A percentile compares a stretch with the other conserved stretches of the same genome.
Conservation (phyloP, 2,888 invertebrate genomes). For the Hydriomena furcata region DNA sequence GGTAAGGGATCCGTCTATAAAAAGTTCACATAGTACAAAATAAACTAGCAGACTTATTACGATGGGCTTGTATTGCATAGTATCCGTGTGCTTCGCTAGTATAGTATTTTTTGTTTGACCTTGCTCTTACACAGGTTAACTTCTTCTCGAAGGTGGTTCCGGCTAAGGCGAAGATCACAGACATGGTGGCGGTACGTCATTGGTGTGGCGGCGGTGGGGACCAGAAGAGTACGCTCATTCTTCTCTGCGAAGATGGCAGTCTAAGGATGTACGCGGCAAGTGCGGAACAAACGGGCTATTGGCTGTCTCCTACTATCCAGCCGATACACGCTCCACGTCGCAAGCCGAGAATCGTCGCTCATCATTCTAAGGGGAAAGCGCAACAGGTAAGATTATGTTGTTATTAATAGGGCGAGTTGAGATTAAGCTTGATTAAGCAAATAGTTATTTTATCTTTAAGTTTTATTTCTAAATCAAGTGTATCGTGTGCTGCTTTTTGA, state of each 20-base stretch:
- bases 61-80: no score
- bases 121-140: constrained; percentile 14
- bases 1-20: no score
- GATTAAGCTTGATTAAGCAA: no score
- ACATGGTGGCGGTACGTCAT: constrained; percentile 97
- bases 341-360: constrained; percentile 53
- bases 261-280: constrained; percentile 96
- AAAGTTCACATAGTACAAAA: no score
- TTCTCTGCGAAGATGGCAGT: constrained; percentile 98
- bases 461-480: no score
- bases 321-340: constrained; percentile 71
- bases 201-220: constrained; percentile 90
- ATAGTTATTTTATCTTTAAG: no score
- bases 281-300: constrained; percentile 89
- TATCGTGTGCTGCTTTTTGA: no score
- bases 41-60: no score
- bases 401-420: no score
- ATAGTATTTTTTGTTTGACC: constrained; percentile 1
- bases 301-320: constrained; percentile 85
- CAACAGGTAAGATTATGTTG: constrained; percentile 71
- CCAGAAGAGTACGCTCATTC: constrained; percentile 93
- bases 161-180: constrained; percentile 97
- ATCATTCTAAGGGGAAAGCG: constrained; percentile 63
- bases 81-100: not conserved
- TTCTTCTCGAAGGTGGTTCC: constrained; percentile 82